Base-by-base conservation (phyloP, 2,797 vertebrate genomes). In the Pogoniulus pusillus region DNA sequence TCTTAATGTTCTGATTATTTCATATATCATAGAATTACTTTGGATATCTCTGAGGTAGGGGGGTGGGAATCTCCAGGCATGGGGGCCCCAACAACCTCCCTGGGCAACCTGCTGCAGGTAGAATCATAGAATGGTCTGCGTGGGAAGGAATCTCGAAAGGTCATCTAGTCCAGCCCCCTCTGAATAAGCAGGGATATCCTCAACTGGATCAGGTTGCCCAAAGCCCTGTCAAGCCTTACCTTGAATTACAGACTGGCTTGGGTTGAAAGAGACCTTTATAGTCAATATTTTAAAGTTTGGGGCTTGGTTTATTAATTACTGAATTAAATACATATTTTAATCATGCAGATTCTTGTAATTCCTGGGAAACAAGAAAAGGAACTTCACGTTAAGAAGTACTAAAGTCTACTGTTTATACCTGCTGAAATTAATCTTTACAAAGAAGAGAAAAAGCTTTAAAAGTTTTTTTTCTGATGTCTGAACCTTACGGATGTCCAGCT, bases 241-340 rank as follows among this genome's bases (percentile, higher is more conserved):
- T 47, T 20, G 20, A 22, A 22, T 47, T 47, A 47, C 45, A 47
- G 45, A 47, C 20, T 22, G 20, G 45, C 20, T 22, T 47, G 45
- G 45, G 20, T 47, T 47, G 45, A 20, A 20, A 47, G 45, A 47
- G 20, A 47, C 45, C 20, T 47, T 47, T 47, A 47, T 20, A 47
- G 20, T 20, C 9, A 47, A 4, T 49, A 13, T 85, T 59, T 39
- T 14, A 17, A 84, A 70, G 4, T 7, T 2, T 20, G 3, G 1
- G 1, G 0, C 10, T 47, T 20, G 0, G 0, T 35, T 83, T 68
- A 55, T 37, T 6, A 77, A 34, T 12, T 47, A 12, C 34, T 65
- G 26, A 45, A 85, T 68, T 90, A 74, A 68, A 58, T 71, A 3
- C 23, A 9, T 58, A 9, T 30, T 66, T 2, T 4, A 60, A 4